Evolutionary conservation across 2,113 vertebrate species (phyloP).

Genomic region (Dendropsophus ebraccatus): DNA sequence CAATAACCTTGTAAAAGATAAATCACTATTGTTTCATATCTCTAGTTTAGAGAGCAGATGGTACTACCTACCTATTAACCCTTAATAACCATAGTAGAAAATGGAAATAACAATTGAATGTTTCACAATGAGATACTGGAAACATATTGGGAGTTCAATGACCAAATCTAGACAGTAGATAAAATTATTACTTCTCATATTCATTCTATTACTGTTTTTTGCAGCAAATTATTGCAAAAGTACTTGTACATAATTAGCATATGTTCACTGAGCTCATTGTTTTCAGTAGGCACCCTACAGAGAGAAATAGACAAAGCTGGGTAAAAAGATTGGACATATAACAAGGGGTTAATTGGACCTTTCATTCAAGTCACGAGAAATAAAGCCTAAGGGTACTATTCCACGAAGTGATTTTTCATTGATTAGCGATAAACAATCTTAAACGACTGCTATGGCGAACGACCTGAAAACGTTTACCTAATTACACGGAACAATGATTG

Average conservation of each 20-base stretch:
- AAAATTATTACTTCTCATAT: too few relatives aligned
- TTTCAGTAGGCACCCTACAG: too few relatives aligned
- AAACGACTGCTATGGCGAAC: too few relatives aligned
- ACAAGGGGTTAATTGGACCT: too few relatives aligned
- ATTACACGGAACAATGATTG: too few relatives aligned
- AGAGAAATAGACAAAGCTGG: too few relatives aligned
- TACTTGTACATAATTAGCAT: background rate
- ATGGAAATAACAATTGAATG: background rate
- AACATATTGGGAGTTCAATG: background rate
- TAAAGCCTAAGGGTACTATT: too few relatives aligned
- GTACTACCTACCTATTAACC: constrained; percentile 2
- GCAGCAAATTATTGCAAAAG: background rate
- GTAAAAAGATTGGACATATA: too few relatives aligned
- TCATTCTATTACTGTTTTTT: background rate
- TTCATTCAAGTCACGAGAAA: too few relatives aligned
- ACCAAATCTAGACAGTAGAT: background rate
- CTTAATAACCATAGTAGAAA: background rate
- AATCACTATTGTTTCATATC: constrained; percentile 45
- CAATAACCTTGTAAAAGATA: constrained; percentile 40
- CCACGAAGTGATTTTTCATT: too few relatives aligned
- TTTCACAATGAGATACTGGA: background rate
- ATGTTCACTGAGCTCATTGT: background rate
- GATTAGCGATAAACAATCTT: too few relatives aligned
- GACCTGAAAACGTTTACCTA: too few relatives aligned
- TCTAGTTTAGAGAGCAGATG: constrained; percentile 43